Conservation (phyloP, 2,113 vertebrate species). For the Procavia capensis region DNA sequence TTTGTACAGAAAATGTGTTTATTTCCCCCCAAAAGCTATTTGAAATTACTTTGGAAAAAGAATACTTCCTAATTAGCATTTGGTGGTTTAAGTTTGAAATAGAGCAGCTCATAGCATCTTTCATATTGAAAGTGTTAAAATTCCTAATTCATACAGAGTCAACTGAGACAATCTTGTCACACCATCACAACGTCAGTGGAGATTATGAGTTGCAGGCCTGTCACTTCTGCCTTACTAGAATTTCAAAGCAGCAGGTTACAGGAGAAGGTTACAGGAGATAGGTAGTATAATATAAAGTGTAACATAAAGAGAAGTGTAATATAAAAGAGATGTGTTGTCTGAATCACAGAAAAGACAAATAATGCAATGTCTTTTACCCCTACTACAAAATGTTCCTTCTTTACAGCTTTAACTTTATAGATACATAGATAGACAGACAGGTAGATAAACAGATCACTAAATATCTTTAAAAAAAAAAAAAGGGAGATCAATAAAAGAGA, state of each 20-base stretch:
- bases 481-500: background rate
- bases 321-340: background rate
- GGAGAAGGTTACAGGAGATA: background rate
- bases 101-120: conserved; percentile 11
- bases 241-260: background rate
- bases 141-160: conserved; percentile 23
- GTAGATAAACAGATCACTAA: no score
- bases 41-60: conserved; percentile 2
- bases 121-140: conserved; percentile 31
- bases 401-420: background rate
- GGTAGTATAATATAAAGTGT: no score
- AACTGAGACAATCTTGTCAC: conserved; percentile 1
- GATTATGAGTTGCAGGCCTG: background rate
- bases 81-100: background rate
- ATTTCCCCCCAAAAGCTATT: background rate
- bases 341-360: background rate
- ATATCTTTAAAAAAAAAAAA: background rate
- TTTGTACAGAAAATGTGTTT: conserved; percentile 23
- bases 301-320: no score
- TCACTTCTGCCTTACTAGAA: conserved; percentile 12
- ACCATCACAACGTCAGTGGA: background rate
- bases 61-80: conserved; percentile 31
- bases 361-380: background rate
- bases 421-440: no score
- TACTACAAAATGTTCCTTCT: background rate